phyloP scores from a whole-genome alignment of 1,140 invertebrate genomes.

The Drosophila nebulosa region DNA sequence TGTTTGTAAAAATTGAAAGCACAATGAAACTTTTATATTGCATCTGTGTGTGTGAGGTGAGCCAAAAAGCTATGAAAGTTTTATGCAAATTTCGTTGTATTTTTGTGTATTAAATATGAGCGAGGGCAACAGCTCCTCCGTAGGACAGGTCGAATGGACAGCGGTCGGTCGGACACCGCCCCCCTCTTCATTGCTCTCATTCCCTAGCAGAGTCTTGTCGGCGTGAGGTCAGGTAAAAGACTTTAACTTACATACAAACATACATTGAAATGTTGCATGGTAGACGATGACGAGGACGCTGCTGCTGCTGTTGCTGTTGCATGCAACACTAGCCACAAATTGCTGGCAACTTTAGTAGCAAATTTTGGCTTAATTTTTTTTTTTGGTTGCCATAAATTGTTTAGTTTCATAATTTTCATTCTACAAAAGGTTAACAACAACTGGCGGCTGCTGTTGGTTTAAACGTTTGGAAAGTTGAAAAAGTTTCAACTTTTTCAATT shows the following conservation, averaged over 20 bases:
- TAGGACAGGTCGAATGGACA: slow-evolving; percentile 8
- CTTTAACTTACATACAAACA: neutral
- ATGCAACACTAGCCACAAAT: neutral
- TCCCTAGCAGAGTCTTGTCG: neutral
- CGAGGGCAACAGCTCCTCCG: slow-evolving; percentile 23
- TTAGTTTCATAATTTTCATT: slow-evolving; percentile 25
- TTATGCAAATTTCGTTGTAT: slow-evolving; percentile 44
- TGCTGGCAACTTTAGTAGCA: slow-evolving; percentile 7
- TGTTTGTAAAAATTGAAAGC: slow-evolving; percentile 54
- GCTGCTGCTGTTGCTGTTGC: neutral
- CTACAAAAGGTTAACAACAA: neutral
- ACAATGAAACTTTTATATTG: slow-evolving; percentile 50
- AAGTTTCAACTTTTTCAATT: slow-evolving; percentile 26
- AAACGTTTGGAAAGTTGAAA: too few species aligned
- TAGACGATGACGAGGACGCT: too few species aligned
- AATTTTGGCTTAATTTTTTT: slow-evolving; percentile 4
- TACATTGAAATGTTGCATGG: too few species aligned
- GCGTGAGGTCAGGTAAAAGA: neutral
- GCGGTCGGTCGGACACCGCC: too few species aligned
- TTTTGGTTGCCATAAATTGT: slow-evolving; percentile 11
- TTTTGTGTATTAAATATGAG: slow-evolving; percentile 29
- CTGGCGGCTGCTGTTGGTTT: slow-evolving; percentile 11
- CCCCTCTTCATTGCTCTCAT: neutral
- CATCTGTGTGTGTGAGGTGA: slow-evolving; percentile 28
- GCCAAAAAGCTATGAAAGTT: slow-evolving; percentile 57